phyloP scores from a whole-genome alignment of 2,113 vertebrate genomes.

The Psittacus erithacus region DNA sequence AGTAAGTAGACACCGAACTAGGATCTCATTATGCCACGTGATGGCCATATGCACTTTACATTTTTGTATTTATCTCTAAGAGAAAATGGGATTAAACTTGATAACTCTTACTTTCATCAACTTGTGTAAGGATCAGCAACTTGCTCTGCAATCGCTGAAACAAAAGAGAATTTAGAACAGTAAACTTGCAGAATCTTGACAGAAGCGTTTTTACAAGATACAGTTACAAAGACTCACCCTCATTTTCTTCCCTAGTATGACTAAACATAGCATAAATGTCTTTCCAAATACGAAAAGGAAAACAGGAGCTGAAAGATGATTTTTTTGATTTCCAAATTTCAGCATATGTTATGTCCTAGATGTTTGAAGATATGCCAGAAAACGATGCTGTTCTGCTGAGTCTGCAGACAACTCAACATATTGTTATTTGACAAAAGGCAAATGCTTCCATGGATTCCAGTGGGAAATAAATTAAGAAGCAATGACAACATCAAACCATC shows the following conservation, averaged over 20 bases:
- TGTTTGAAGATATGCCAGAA: neutral
- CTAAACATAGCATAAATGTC: neutral
- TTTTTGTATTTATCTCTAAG: neutral
- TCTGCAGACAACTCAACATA: neutral
- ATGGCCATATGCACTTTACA: neutral
- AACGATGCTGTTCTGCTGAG: neutral
- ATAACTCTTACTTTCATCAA: constrained; percentile 69
- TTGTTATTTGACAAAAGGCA: neutral
- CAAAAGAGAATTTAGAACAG: neutral
- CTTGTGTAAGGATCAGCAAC: constrained; percentile 66
- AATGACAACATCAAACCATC: neutral
- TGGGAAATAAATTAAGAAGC: neutral
- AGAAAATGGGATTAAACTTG: neutral
- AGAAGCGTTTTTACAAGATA: neutral
- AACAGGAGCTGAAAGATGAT: neutral
- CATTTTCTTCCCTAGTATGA: neutral
- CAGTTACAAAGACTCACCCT: neutral
- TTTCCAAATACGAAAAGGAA: neutral
- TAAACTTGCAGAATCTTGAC: neutral
- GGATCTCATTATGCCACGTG: neutral
- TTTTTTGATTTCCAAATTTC: neutral
- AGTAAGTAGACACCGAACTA: neutral
- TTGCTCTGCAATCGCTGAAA: constrained; percentile 76
- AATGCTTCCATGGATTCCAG: neutral
- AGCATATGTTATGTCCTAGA: neutral